These are phyloP conservation scores for Mallateleia sp. DNA, from an alignment of 2,888 invertebrate species.

Conservation along the genomic window DNA sequence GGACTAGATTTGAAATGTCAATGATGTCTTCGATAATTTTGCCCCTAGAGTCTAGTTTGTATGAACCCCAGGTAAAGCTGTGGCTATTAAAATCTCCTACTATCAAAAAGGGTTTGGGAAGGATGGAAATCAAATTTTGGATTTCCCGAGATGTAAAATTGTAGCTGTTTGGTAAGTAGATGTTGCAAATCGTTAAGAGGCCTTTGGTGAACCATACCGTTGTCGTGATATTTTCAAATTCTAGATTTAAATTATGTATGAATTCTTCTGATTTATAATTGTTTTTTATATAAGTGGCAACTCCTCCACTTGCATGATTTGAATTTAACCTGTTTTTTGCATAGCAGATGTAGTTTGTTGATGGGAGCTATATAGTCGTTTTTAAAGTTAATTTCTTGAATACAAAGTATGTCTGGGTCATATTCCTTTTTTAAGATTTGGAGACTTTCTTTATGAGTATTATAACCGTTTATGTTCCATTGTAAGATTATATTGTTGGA, in stretches of 20 bases:
- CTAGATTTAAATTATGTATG: background rate
- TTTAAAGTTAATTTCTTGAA: slow-evolving; percentile 63
- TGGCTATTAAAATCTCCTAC: slow-evolving; percentile 67
- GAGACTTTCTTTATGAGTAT: slow-evolving; percentile 25
- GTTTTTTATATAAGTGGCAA: slow-evolving; percentile 25
- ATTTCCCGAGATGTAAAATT: slow-evolving; percentile 10
- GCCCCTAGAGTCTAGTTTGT: slow-evolving; percentile 67
- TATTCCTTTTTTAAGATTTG: slow-evolving; percentile 3
- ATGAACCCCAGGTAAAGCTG: slow-evolving; percentile 31
- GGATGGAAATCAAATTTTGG: background rate
- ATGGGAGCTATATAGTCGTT: background rate
- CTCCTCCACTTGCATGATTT: slow-evolving; percentile 73
- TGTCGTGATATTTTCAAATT: background rate
- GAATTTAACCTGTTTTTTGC: slow-evolving; percentile 55
- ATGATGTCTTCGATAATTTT: slow-evolving; percentile 72
- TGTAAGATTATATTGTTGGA: slow-evolving; percentile 20
- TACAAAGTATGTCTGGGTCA: slow-evolving; percentile 26
- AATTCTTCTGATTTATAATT: background rate
- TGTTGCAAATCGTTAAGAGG: slow-evolving; percentile 27
- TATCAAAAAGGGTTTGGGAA: slow-evolving; percentile 66
- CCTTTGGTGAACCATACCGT: background rate
- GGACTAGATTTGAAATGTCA: slow-evolving; percentile 52
- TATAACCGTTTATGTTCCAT: slow-evolving; percentile 57
- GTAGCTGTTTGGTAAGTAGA: slow-evolving; percentile 41
- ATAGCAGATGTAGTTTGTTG: slow-evolving; percentile 11